Evolutionary conservation across 2,113 vertebrate genomes (phyloP), one percentile per base, ranked within the genome.

Genomic region (Pterophyllum scalare): DNA sequence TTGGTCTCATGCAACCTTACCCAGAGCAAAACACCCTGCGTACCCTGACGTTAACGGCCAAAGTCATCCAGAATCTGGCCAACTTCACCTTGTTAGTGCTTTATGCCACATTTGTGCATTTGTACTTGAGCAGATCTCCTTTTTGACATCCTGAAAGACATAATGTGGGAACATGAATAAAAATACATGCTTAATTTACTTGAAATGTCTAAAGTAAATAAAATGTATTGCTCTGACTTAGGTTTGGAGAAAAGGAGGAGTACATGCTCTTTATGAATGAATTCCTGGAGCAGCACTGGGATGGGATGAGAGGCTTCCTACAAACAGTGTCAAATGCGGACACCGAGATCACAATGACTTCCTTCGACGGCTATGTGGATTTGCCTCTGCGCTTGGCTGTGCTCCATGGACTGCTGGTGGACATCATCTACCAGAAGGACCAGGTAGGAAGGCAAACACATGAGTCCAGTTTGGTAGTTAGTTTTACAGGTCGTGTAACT

Each of bases 241-340:
- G 98, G 80, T 99, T 99, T 79, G 98, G 98, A 0, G 98, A 99
- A 84, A 99, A 99, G 87, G 98, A 99, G 83, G 97, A 96, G 80
- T 99, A 99, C 93, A 99, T 99, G 98, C 88, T 95, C 65, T 99
- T 99, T 82, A 98, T 99, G 98, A 99, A 98, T 2, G 95, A 96
- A 7, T 99, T 99, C 92, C 83, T 99, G 92, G 92, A 97, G 93
- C 94, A 93, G 49, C 94, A 97, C 83, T 96, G 96, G 93, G 94
- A 97, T 19, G 89, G 94, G 79, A 99, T 99, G 98, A 87, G 90
- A 0, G 22, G 10, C 2, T 98, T 99, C 86, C 94, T 99, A 80
- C 92, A 92, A 86, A 95, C 91, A 1, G 96, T 98, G 72, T 97
- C 98, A 43, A 89, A 81, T 77, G 93, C 94, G 0, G 97, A 98